Evolutionary conservation across 92 coral and sea anemone genomes (phyloP).

Genomic region (Plumapathes pennacea): DNA sequence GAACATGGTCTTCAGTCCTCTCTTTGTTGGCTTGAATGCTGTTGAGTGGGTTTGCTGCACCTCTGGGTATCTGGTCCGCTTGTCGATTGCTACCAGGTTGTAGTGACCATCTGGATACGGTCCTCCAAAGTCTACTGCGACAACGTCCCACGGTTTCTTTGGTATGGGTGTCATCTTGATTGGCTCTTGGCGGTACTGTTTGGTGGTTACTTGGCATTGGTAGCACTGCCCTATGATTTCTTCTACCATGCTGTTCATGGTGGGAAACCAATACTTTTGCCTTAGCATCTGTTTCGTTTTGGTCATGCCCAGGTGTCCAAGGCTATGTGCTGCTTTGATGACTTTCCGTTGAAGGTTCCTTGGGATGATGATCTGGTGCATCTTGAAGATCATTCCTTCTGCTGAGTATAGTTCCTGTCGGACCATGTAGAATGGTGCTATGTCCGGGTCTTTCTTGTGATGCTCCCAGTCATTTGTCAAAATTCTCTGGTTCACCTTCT

Average conservation of each 20-base stretch:
- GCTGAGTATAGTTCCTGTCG: constrained; percentile 28
- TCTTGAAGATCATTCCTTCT: constrained; percentile 17
- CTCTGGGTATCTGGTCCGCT: constrained; percentile 46
- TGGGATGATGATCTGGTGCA: constrained; percentile 24
- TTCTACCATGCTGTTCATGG: constrained; percentile 26
- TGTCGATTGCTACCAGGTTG: constrained; percentile 37
- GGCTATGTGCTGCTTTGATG: constrained; percentile 23
- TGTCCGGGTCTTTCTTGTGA: constrained; percentile 40
- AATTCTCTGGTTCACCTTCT: constrained; percentile 1
- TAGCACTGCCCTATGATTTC: constrained; percentile 26
- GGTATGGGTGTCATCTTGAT: constrained; percentile 26
- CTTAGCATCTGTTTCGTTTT: constrained; percentile 29
- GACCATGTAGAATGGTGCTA: constrained; percentile 14
- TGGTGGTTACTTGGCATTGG: constrained; percentile 25
- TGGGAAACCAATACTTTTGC: constrained; percentile 35
- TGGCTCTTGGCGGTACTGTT: constrained; percentile 23
- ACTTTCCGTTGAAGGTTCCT: constrained; percentile 26
- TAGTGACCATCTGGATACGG: constrained; percentile 39
- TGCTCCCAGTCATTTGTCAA: constrained; percentile 34
- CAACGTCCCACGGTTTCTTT: constrained; percentile 28
- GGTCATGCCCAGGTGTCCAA: constrained; percentile 28
- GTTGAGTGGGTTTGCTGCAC: constrained; percentile 37
- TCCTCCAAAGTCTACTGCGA: constrained; percentile 36
- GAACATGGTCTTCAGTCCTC: constrained; percentile 36
- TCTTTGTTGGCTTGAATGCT: constrained; percentile 20